A percentile compares a stretch with the other conserved stretches of the same genome.
Evolutionary conservation across 2,797 vertebrate genomes (phyloP).

Genomic region (Silurus aristotelis): DNA sequence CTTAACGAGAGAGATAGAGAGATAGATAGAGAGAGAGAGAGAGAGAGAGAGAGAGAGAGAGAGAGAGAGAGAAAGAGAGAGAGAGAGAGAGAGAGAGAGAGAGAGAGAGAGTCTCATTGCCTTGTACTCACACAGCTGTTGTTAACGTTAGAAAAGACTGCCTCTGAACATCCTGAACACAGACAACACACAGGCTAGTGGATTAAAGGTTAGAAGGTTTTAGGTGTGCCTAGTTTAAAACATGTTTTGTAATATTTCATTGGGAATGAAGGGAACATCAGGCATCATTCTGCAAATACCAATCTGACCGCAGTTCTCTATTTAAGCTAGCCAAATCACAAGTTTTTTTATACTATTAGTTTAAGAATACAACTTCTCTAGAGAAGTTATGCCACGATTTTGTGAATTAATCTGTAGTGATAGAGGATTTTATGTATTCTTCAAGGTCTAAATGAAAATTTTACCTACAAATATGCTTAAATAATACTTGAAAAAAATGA

Average conservation of each 20-base stretch:
- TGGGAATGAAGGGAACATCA: background rate
- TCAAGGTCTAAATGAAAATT: background rate
- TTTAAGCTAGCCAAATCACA: slow-evolving; percentile 7
- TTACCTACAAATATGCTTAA: background rate
- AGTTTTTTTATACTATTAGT: background rate
- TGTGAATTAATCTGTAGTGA: background rate
- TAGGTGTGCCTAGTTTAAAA: background rate
- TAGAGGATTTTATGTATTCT: background rate
- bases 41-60: slow-evolving; percentile 61
- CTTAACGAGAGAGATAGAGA: slow-evolving; percentile 67
- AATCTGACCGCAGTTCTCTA: slow-evolving; percentile 4
- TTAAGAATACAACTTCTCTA: slow-evolving; percentile 5
- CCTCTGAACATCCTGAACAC: background rate
- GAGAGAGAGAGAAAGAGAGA: slow-evolving; percentile 57
- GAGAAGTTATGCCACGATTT: slow-evolving; percentile 6
- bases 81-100: slow-evolving; percentile 62
- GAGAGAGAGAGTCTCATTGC: background rate
- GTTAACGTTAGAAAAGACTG: slow-evolving; percentile 4
- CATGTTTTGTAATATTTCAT: slow-evolving; percentile 12
- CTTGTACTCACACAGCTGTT: slow-evolving; percentile 40
- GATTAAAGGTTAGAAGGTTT: slow-evolving; percentile 7
- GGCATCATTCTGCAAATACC: background rate
- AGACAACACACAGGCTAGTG: background rate
- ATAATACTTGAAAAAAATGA: background rate
- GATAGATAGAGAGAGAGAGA: slow-evolving; percentile 54